Percentiles rank a stretch among this genome's conserved stretches.
Conservation (phyloP, 2,888 invertebrate genomes). For the Helleia helle region DNA sequence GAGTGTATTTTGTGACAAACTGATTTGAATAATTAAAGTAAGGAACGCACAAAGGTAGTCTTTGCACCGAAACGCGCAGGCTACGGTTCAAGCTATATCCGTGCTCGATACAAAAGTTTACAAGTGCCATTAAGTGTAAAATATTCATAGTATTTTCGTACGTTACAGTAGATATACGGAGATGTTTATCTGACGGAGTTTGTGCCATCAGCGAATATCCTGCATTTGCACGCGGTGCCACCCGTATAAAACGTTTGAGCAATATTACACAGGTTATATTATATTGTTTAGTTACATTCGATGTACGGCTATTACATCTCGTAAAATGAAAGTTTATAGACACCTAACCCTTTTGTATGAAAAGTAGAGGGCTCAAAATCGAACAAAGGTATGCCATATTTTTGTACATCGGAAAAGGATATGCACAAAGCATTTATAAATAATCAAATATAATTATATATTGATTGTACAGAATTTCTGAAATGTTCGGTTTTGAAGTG, state of each 20-base stretch:
- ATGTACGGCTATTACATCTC: no score
- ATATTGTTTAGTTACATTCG: not conserved
- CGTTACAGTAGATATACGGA: slow-evolving; percentile 38
- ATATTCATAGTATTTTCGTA: slow-evolving; percentile 60
- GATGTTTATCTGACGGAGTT: slow-evolving; percentile 12
- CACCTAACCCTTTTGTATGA: not conserved
- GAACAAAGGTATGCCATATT: not conserved
- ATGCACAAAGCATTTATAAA: not conserved
- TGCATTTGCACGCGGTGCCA: slow-evolving; percentile 7
- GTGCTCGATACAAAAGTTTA: slow-evolving; percentile 34
- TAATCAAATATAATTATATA: slow-evolving; percentile 2
- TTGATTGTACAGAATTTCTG: no score
- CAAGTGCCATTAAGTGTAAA: slow-evolving; percentile 62
- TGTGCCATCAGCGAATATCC: slow-evolving; percentile 14
- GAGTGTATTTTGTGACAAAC: no score
- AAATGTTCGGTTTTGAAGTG: no score
- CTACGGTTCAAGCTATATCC: not conserved
- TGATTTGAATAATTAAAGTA: no score
- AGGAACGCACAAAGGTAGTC: not conserved
- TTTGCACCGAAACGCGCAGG: not conserved
- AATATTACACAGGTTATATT: not conserved
- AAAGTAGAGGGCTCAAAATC: not conserved
- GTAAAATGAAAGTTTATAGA: not conserved
- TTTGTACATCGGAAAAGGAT: not conserved
- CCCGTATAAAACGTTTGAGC: not conserved